Conservation (phyloP, 1,140 invertebrate species). For the Drosophila parvula region DNA sequence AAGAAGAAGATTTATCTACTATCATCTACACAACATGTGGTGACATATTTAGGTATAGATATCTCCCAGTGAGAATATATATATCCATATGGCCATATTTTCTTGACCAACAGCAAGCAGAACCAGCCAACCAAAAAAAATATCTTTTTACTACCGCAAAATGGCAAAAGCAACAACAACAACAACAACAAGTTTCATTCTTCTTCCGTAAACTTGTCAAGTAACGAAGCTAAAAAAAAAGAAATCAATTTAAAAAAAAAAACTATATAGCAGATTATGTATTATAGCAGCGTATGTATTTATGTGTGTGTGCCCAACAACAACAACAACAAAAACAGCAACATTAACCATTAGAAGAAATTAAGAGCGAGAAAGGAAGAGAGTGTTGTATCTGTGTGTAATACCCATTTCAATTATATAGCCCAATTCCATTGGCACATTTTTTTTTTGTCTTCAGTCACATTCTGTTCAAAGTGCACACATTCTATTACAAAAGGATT, state of each 20-base stretch:
- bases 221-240: constrained; percentile 35
- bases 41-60: constrained; percentile 4
- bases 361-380: constrained; percentile 12
- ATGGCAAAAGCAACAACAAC: constrained; percentile 6
- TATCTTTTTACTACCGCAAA: constrained; percentile 30
- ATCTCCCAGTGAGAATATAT: constrained; percentile 1
- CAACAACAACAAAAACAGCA: constrained; percentile 9
- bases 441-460: not conserved
- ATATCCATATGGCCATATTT: constrained; percentile 13
- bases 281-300: not conserved
- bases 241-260: constrained; percentile 41
- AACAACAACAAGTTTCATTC: not conserved
- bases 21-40: constrained; percentile 17
- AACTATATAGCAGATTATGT: constrained; percentile 24
- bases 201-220: constrained; percentile 1
- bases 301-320: constrained; percentile 22
- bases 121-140: constrained; percentile 24
- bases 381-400: constrained; percentile 41
- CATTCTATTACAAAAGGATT: not conserved
- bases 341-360: constrained; percentile 31
- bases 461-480: not conserved
- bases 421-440: not conserved
- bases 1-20: constrained; percentile 8
- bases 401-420: constrained; percentile 39
- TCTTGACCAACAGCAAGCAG: constrained; percentile 23